Evolutionary conservation across 2,888 invertebrate species (phyloP), one percentile per base, ranked within the genome.

Genomic region (Gnatocerus cornutus): DNA sequence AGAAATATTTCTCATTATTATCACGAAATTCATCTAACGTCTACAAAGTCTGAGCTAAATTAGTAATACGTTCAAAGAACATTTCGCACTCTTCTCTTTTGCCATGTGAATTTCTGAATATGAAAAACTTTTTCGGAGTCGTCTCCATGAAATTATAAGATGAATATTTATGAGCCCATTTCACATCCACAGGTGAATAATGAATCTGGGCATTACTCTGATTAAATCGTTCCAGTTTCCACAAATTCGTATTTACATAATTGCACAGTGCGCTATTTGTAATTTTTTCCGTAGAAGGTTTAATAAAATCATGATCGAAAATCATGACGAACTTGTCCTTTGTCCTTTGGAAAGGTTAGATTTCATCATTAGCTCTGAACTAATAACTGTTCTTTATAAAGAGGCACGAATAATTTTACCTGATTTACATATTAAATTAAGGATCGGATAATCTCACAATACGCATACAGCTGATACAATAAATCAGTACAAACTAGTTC

Each of bases 1-100:
- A 59, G 71, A 68, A 71, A 71, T 72, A 68, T 67, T 73, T 70
- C 70, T 67, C 70, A 72, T 73, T 72, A 73, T 73, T 72, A 68
- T 73, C 63, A 59, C 59, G 53, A 68, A 63, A 69, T 69, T 68
- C 63, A 70, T 69, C 66, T 66, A 62, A 48, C 50, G 43, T 48
- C 58, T 63, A 68, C 68, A 68, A 68, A 68, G 62, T 68, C 50
- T 55, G 41, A 56, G 53, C 43, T 65, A 69, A 69, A 65, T 69
- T 64, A 64, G 50, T 64, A 64, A 64, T 64, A 39, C 50, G 64
- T 69, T 64, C 56, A 59, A 48, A 41, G 69, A 41, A 64, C 55
- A 59, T 64, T 63, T 64, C 64, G 62, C 50, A 68, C 59, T 62
- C 50, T 62, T 62, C 62, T 16, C 62, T 2, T 13, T 12, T n/a